phyloP scores from a whole-genome alignment of 2,113 vertebrate species.

The Panthera leo region DNA sequence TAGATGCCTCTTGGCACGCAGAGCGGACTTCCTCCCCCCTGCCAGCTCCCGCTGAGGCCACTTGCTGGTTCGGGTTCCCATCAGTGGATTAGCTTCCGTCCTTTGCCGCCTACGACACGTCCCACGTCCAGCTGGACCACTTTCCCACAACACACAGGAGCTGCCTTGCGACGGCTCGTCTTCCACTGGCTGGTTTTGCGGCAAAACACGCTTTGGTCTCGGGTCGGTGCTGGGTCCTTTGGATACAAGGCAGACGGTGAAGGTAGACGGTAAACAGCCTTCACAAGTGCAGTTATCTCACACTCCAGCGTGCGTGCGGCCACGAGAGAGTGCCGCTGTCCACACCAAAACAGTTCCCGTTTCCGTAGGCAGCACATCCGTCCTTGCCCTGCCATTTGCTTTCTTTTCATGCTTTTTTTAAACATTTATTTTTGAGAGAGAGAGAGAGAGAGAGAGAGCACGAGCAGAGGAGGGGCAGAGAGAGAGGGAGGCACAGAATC shows the following conservation, averaged over 20 bases:
- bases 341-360: background rate
- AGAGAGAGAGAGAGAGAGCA: too few relatives aligned
- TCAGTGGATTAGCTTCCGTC: background rate
- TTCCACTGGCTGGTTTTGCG: conserved; percentile 25
- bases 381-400: background rate
- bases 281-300: background rate
- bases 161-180: background rate
- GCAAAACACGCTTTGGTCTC: conserved; percentile 27
- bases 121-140: background rate
- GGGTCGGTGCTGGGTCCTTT: conserved; percentile 56
- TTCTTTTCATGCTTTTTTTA: background rate
- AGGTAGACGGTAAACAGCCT: conserved; percentile 48
- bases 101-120: background rate
- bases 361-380: conserved; percentile 46
- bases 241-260: background rate
- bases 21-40: too few relatives aligned
- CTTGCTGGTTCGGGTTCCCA: background rate
- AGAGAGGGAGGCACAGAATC: too few relatives aligned
- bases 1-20: background rate
- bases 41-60: background rate
- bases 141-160: background rate
- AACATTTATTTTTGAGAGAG: too few relatives aligned
- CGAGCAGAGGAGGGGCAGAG: too few relatives aligned
- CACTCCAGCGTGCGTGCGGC: background rate
- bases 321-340: background rate